Evolutionary conservation across 1,140 invertebrate species (phyloP), one percentile per base, ranked within the genome.

Genomic region (Papilio glaucus): DNA sequence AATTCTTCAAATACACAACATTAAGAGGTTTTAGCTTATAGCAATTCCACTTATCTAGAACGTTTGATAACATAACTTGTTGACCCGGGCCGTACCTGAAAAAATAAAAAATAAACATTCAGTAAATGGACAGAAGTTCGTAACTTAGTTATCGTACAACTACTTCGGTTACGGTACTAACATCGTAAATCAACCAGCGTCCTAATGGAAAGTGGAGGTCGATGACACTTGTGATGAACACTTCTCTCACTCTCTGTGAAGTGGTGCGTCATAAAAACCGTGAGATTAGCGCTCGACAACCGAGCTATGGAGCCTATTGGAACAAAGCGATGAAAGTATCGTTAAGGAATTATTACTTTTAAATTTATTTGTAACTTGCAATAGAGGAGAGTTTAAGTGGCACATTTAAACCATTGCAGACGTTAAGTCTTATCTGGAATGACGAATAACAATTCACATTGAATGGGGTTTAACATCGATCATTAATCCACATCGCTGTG

Each of bases 201-300:
- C 21, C 49, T 57, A 57, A 57, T 57, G 49, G 49, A 57, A 57
- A 57, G 49, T 57, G 49, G 9, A 24, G 49, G 49, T 57, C 49
- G 21, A 57, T 57, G 49, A 57, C 49, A 57, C 49, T 57, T 57
- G 21, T 18, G 2, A 33, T n/a, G 18, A 21, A 57, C 49, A 57
- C 49, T 57, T 57, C 21, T 4, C 49, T 57, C 49, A 57, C 49
- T 57, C 9, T 18, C 24, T 57, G 49, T 57, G 49, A 57, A 57
- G 49, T 57, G 21, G 21, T 26, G 49, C 49, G 49, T 57, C 49
- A 57, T 57, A 57, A 57, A 33, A 57, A 57, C 49, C 49, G 49
- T 57, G 49, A 57, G 49, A 57, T 57, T 57, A 57, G 21, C 12
- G 8, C 4, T 57, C 49, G 49, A 57, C 49, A 57, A 57, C 24